Base-by-base conservation (phyloP, 2,797 vertebrate genomes). In the Odontamblyopus lacepedii region DNA sequence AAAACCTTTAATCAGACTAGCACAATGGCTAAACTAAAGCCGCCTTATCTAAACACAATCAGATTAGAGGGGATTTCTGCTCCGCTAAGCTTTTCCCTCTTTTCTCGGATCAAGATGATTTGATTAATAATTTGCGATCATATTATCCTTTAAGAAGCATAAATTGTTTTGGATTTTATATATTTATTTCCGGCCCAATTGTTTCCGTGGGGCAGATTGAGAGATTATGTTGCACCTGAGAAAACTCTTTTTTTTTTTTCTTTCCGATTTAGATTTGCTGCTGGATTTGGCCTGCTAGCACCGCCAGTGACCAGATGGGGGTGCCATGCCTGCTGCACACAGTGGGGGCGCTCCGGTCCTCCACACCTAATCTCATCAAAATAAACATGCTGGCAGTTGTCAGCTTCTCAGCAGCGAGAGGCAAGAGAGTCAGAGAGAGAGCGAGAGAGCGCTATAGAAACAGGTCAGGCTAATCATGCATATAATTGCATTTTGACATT, bases 401-500 rank as follows among this genome's bases (percentile, higher is more conserved):
- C 70, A 95, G 91, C 84, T 89, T 86, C 85, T 87, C 80, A 72
- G 88, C 85, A 88, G 88, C 74, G 57, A 90, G 86, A 80, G 77
- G 81, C 77, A 32, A 63, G 61, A 62, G 60, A 38, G 32, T 38
- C 32, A 63, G 32, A 38, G 13, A 23, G 61, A 63, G 60, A 32
- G 61, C 7, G 82, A 88, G 86, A 87, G 90, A 86, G 92, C 90
- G 89, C 92, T 92, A 91, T 93, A 92, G 94, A 95, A 95, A 93
- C 94, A 90, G 94, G 94, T 95, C 94, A 94, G 94, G 94, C 94
- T 95, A 95, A 95, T 95, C 94, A 95, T 94, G 95, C 95, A 95
- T 95, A 96, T 96, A 96, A 96, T 96, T 95, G 93, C 94, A 94
- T 96, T 95, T 95, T 96, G 95, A 95, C 94, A 95, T 95, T 91